phyloP scores from a whole-genome alignment of 2,113 vertebrate species.

The Thamnophis sirtalis region DNA sequence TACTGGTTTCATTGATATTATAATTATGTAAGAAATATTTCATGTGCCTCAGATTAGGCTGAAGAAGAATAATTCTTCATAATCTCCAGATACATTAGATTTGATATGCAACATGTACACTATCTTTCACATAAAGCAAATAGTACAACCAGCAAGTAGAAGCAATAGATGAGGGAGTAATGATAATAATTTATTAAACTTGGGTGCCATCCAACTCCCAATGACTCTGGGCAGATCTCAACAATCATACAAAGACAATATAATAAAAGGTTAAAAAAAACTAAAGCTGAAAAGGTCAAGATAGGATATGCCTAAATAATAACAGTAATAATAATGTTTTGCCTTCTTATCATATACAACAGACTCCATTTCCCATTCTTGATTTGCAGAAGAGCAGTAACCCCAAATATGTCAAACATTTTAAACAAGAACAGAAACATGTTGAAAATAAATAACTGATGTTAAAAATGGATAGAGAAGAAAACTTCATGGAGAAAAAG shows the following conservation, averaged over 20 bases:
- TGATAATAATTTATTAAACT: background rate
- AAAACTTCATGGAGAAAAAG: background rate
- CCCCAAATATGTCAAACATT: background rate
- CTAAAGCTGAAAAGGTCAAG: background rate
- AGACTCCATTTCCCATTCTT: background rate
- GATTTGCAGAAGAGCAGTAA: background rate
- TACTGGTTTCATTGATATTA: background rate
- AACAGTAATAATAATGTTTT: background rate
- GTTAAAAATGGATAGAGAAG: background rate
- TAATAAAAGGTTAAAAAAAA: background rate
- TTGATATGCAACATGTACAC: background rate
- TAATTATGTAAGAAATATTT: background rate
- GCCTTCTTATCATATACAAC: background rate
- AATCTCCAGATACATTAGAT: background rate
- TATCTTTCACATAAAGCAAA: background rate
- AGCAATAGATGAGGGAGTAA: background rate
- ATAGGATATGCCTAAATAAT: background rate
- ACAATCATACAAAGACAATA: background rate
- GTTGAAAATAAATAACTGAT: background rate
- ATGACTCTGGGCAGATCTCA: background rate
- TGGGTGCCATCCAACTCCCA: background rate
- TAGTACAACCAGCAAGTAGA: background rate
- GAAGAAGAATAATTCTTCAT: background rate
- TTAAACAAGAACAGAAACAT: background rate
- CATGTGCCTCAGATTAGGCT: background rate